Conservation (phyloP, 1,140 invertebrate genomes). For the Papilio polytes region DNA sequence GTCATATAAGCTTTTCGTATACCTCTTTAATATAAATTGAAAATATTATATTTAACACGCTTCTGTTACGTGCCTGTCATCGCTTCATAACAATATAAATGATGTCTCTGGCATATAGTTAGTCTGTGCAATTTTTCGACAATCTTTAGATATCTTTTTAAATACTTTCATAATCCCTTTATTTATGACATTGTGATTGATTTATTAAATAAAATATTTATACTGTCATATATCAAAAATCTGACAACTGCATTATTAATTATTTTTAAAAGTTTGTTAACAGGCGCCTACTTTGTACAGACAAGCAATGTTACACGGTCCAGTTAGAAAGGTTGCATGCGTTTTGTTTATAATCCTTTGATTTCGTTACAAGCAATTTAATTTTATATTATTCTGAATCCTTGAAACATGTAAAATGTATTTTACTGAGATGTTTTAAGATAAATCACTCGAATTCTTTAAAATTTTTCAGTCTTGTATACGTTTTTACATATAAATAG, state of each 20-base stretch:
- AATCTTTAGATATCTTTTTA: no score
- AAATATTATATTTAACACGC: constrained; percentile 2
- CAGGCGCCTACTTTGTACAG: not conserved
- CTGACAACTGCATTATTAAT: not conserved
- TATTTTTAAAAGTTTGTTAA: not conserved
- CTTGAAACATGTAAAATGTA: not conserved
- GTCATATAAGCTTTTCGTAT: constrained; percentile 24
- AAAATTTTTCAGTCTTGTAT: no score
- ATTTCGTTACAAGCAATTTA: not conserved
- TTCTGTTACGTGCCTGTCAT: constrained; percentile 1
- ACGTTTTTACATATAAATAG: no score
- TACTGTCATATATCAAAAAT: no score
- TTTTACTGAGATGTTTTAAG: not conserved
- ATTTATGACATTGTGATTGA: no score
- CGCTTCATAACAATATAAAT: not conserved
- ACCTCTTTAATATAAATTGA: constrained; percentile 12
- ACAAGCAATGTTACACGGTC: not conserved
- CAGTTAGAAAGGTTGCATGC: not conserved
- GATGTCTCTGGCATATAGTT: not conserved
- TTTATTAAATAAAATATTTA: no score
- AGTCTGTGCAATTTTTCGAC: not conserved
- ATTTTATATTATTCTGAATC: no score
- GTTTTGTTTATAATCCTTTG: not conserved
- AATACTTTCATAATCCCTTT: no score
- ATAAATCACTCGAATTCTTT: not conserved